Percentiles rank a stretch among this genome's conserved stretches.
phyloP scores from a whole-genome alignment of 2,797 vertebrate species.

The Rousettus madagascariensis region DNA sequence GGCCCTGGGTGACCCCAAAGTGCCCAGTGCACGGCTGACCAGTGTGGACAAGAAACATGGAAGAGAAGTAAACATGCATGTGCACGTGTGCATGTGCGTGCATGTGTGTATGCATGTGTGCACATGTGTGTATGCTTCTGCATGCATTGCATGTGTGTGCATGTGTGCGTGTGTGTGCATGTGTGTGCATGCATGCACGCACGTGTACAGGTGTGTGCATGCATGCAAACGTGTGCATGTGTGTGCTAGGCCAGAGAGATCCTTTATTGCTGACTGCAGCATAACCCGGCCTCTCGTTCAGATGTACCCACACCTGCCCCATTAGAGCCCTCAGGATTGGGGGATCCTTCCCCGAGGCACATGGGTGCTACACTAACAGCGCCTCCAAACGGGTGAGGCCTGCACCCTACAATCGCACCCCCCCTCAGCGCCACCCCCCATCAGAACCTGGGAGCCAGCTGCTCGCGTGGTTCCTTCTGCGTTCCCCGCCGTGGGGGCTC shows the following conservation, averaged over 20 bases:
- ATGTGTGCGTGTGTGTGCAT: too few relatives aligned
- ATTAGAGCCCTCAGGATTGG: rapidly evolving
- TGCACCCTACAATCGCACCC: rapidly evolving
- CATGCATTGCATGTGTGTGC: too few relatives aligned
- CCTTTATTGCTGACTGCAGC: background rate
- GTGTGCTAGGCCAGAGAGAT: background rate
- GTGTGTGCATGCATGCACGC: too few relatives aligned
- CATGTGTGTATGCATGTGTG: background rate
- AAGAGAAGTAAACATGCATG: background rate
- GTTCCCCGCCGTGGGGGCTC: rapidly evolving
- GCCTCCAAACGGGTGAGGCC: background rate
- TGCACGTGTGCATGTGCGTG: too few relatives aligned
- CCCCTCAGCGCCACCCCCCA: too few relatives aligned
- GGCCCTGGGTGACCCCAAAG: background rate
- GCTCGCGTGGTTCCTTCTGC: background rate
- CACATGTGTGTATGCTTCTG: too few relatives aligned
- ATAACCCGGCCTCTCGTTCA: too few relatives aligned
- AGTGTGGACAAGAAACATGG: background rate
- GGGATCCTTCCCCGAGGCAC: background rate
- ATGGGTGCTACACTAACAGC: too few relatives aligned
- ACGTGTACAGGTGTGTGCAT: too few relatives aligned
- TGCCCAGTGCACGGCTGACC: background rate
- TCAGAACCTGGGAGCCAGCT: rapidly evolving
- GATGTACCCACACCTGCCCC: rapidly evolving
- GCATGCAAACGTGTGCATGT: too few relatives aligned